Conservation (phyloP, 2,888 invertebrate genomes). For the Drosophila falleni region DNA sequence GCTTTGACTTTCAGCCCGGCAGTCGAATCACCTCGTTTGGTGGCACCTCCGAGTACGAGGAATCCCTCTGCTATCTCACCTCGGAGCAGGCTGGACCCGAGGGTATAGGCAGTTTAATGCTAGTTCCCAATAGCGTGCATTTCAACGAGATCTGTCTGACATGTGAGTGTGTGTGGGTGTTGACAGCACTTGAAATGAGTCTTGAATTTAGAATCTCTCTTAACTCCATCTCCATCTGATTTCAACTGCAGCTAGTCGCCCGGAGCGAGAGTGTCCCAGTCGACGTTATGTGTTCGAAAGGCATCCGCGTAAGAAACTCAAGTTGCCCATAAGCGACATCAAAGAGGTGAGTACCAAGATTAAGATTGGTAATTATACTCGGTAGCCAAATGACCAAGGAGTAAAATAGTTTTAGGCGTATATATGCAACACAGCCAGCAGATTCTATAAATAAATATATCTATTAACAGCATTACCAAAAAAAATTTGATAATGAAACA, state of each 20-base stretch:
- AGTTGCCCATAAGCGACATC: conserved; percentile 91
- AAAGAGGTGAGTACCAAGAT: conserved; percentile 88
- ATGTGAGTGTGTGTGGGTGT: conserved; percentile 88
- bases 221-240: neutral
- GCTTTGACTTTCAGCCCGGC: conserved; percentile 96
- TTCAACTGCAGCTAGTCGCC: conserved; percentile 89
- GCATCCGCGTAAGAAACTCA: conserved; percentile 93
- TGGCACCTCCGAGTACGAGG: conserved; percentile 93
- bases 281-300: conserved; percentile 95
- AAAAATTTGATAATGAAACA: too few relatives aligned
- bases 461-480: too few relatives aligned
- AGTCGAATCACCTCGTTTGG: conserved; percentile 93
- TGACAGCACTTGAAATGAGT: conserved; percentile 12
- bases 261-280: conserved; percentile 95
- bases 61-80: conserved; percentile 94
- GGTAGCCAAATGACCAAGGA: too few relatives aligned
- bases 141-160: conserved; percentile 95
- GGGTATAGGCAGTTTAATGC: conserved; percentile 94
- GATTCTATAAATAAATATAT: too few relatives aligned
- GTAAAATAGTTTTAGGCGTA: neutral
- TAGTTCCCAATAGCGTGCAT: conserved; percentile 95
- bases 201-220: neutral
- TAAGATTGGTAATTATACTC: neutral
- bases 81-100: conserved; percentile 94
- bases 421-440: neutral